phyloP scores from a whole-genome alignment of 2,113 vertebrate species.

The Pleuronectes platessa region DNA sequence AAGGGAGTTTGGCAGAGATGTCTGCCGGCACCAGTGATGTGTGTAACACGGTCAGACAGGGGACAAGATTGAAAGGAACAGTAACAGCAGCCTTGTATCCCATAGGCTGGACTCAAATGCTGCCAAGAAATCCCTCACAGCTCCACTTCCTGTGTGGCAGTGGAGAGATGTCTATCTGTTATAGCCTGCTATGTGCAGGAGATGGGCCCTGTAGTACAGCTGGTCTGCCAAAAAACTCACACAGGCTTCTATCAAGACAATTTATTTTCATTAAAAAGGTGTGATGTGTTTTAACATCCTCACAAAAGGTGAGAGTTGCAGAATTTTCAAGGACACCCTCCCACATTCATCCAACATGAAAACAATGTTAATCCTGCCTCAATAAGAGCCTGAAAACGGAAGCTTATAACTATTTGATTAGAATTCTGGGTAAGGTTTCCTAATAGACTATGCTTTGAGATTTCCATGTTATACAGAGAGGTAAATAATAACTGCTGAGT shows the following conservation, averaged over 20 bases:
- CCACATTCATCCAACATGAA: background rate
- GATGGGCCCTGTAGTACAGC: slow-evolving; percentile 18
- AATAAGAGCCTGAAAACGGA: background rate
- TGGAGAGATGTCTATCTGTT: slow-evolving; percentile 26
- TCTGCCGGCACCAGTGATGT: background rate
- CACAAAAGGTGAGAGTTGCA: background rate
- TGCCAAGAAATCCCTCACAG: slow-evolving; percentile 37
- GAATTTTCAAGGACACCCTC: background rate
- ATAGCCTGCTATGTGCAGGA: slow-evolving; percentile 20
- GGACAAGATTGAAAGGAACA: slow-evolving; percentile 26
- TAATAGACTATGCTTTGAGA: background rate
- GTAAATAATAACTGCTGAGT: background rate
- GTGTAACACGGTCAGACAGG: slow-evolving; percentile 31
- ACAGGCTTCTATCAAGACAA: background rate
- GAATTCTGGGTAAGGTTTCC: background rate
- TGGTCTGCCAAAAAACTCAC: slow-evolving; percentile 15
- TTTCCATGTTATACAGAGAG: background rate
- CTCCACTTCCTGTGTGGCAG: slow-evolving; percentile 15
- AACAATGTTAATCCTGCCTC: background rate
- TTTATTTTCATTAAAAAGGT: slow-evolving; percentile 19
- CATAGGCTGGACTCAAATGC: slow-evolving; percentile 19
- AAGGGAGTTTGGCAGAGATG: slow-evolving; percentile 1
- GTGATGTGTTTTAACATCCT: background rate
- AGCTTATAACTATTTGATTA: background rate
- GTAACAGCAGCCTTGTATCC: slow-evolving; percentile 21